Evolutionary conservation across 1,140 invertebrate species (phyloP).

Genomic region (Anthonomus grandis): DNA sequence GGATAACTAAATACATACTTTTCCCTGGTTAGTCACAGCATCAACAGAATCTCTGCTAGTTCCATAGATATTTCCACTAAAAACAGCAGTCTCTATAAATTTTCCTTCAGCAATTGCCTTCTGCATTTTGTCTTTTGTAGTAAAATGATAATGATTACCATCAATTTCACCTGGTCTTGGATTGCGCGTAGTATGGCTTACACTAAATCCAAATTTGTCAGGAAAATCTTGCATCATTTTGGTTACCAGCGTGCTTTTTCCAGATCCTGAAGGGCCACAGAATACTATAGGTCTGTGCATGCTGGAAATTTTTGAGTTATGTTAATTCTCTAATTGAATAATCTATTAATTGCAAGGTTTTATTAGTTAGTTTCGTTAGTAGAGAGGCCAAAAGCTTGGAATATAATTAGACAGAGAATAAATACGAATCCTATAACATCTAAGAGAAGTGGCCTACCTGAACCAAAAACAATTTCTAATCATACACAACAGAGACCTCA

Average conservation of each 20-base stretch:
- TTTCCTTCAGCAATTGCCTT: conserved; percentile 72
- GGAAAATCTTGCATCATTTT: conserved; percentile 83
- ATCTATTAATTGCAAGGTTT: no score
- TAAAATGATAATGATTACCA: conserved; percentile 90
- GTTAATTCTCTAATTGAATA: no score
- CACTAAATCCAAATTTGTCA: conserved; percentile 88
- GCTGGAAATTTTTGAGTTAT: no score
- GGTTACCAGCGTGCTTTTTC: conserved; percentile 91
- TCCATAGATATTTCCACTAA: conserved; percentile 94
- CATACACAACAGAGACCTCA: no score
- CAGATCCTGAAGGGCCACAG: conserved; percentile 93
- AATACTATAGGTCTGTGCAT: conserved; percentile 73
- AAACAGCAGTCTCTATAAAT: conserved; percentile 91
- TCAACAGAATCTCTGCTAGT: conserved; percentile 90
- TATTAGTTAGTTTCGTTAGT: no score
- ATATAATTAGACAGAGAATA: no score
- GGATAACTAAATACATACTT: conserved; percentile 70
- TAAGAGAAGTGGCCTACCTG: no score
- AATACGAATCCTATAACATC: no score
- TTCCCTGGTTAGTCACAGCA: conserved; percentile 72
- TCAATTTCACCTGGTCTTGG: conserved; percentile 72
- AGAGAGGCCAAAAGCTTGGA: no score
- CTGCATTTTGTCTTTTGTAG: conserved; percentile 70
- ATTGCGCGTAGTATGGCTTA: conserved; percentile 85
- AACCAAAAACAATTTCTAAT: no score